Base-by-base conservation (phyloP, 2,888 invertebrate genomes). In the Raillietiella orientalis region DNA sequence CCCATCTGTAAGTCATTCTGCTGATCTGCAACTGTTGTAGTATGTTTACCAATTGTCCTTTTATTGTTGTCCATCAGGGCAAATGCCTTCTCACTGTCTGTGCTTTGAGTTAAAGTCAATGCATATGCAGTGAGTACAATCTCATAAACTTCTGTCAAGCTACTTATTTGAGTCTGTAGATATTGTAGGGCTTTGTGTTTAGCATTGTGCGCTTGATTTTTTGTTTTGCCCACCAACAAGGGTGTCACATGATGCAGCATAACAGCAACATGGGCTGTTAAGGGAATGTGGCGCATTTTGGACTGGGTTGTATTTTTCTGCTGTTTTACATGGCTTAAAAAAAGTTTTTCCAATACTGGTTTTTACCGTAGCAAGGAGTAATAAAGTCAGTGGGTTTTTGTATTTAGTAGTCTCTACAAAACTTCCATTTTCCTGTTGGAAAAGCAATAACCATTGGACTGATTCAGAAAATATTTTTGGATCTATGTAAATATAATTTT, bases 201-300 rank as follows among this genome's bases (percentile, higher is more conserved):
- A n/a, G n/a, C n/a, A n/a, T n/a, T n/a, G n/a, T n/a, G n/a, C n/a
- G n/a, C n/a, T n/a, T n/a, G n/a, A n/a, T n/a, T n/a, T n/a, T n/a
- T n/a, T n/a, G n/a, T n/a, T n/a, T n/a, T n/a, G n/a, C n/a, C n/a
- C n/a, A n/a, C n/a, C n/a, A n/a, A n/a, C 21, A 38, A 34, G 16
- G 40, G 35, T 3, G 38, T 30, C 3, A 42, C 42, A 23, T 42
- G 38, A 14, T 44, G 37, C 6, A 57, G 38, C 2, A 53, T 45
- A 28, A 55, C 49, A 5, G 55, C 39, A 8, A 54, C 50, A 35
- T 54, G 54, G 2, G 56, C 53, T 5, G 56, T 57, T 23, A 56
- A 38, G 3, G 51, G 41, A 3, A 53, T 40, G 29, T 44, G 44
- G 20, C 27, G 29, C 3, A 27, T 28, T 10, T 28, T 27, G 4